Evolutionary conservation across 2,797 vertebrate genomes (phyloP), one percentile per base, ranked within the genome.

Genomic region (Liparis tanakae): DNA sequence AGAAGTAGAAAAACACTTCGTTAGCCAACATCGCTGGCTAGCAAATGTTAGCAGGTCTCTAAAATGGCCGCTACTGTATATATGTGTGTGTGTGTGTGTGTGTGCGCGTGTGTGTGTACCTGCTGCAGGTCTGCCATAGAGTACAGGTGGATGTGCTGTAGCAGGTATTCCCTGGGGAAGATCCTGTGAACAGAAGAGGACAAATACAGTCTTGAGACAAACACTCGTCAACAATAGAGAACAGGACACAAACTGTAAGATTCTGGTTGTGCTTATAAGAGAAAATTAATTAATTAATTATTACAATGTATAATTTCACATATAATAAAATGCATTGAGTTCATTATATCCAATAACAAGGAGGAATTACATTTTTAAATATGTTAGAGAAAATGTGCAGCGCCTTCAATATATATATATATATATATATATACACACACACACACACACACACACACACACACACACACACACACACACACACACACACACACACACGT

Each of bases 121-220:
- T 99, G 98, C 75, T 99, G 98, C 72, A 99, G 94, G 85, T 99
- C 98, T 30, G 96, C 93, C 0, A 99, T 92, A 44, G 98, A 99
- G 89, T 99, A 99, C 51, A 99, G 95, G 88, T 99, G 98, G 77
- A 99, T 97, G 87, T 99, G 97, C 75, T 99, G 98, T 59, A 99
- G 93, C 83, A 99, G 96, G 86, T 99, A 98, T 85, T 99, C 98
- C 85, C 97, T 94, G 73, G 98, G 98, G 77, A 98, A 98, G 86
- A 99, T 98, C 91, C 98, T 99, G 92, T 33, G 37, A 86, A 89
- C 61, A 80, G 17, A 87, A 34, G 7, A 25, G 20, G 25, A 9
- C 6, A 51, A 51, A 1, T 10, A 41, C 70, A 30, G 39, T 13
- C 13, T 17, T 67, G 25, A 30, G 25, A 30, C 25, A 67, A 34